phyloP scores from a whole-genome alignment of 2,888 invertebrate species.

The Campoplex nolae region DNA sequence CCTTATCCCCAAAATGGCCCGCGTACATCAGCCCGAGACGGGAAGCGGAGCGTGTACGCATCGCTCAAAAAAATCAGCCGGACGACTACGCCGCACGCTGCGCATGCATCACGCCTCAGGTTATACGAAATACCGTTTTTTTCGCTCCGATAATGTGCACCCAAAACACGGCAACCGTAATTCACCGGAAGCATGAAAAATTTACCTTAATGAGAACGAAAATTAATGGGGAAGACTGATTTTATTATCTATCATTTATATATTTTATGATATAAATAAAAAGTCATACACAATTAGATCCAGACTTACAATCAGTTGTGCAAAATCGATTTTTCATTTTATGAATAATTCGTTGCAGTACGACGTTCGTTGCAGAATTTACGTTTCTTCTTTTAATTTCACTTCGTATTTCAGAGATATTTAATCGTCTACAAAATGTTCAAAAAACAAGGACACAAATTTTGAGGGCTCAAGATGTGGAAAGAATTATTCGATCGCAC shows the following conservation, averaged over 20 bases:
- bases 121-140: conserved; percentile 50
- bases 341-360: neutral
- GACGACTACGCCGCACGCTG: neutral
- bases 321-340: neutral
- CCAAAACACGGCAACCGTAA: conserved; percentile 11
- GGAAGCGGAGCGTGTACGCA: conserved; percentile 57
- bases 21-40: conserved; percentile 71
- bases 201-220: conserved; percentile 14
- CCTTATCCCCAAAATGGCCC: conserved; percentile 68
- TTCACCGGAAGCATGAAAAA: conserved; percentile 53
- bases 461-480: neutral
- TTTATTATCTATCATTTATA: neutral
- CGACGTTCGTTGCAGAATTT: neutral
- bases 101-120: conserved; percentile 34
- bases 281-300: neutral
- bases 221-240: conserved; percentile 16
- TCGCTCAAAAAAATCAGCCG: conserved; percentile 20
- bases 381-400: neutral
- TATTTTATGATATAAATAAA: neutral
- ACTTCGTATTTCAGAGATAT: neutral
- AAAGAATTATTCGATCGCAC: neutral
- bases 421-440: neutral
- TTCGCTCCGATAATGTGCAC: conserved; percentile 47
- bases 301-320: neutral
- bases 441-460: neutral